phyloP scores from a whole-genome alignment of 2,797 vertebrate genomes.

The Hyperoplus immaculatus region DNA sequence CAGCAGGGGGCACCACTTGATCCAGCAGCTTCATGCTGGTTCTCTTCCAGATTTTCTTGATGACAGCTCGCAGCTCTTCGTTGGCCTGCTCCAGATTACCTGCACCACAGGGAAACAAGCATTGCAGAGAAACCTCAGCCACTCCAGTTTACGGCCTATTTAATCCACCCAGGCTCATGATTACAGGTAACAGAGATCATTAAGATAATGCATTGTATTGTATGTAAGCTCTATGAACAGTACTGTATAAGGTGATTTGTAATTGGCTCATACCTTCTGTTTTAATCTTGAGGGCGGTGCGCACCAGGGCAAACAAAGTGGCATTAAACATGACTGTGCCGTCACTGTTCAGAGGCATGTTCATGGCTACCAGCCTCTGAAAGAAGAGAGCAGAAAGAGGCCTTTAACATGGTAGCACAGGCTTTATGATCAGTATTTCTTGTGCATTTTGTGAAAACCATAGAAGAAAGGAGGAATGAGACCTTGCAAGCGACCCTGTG shows the following conservation, averaged over 20 bases:
- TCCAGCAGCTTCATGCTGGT: slow-evolving; percentile 99
- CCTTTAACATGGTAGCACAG: slow-evolving; percentile 12
- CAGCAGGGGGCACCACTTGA: slow-evolving; percentile 99
- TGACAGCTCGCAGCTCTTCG: slow-evolving; percentile 98
- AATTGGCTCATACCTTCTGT: slow-evolving; percentile 90
- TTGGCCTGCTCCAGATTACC: slow-evolving; percentile 99
- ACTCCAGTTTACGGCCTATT: slow-evolving; percentile 27
- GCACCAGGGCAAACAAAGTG: slow-evolving; percentile 97
- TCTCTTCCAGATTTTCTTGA: slow-evolving; percentile 99
- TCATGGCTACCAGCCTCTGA: slow-evolving; percentile 98
- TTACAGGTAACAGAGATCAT: slow-evolving; percentile 10
- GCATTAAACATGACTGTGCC: slow-evolving; percentile 99
- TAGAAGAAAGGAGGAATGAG: slow-evolving; percentile 13
- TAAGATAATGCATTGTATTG: background rate
- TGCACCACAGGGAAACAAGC: slow-evolving; percentile 69
- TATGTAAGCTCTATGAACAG: background rate
- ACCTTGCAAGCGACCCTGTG: slow-evolving; percentile 99
- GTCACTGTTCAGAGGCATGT: slow-evolving; percentile 98
- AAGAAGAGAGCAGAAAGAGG: slow-evolving; percentile 50
- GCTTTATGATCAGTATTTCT: background rate
- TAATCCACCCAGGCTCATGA: slow-evolving; percentile 2
- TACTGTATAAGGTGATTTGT: background rate
- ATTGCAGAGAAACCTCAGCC: slow-evolving; percentile 34
- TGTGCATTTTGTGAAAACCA: slow-evolving; percentile 9
- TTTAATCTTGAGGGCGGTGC: slow-evolving; percentile 99